Percentiles rank a stretch among this genome's conserved stretches.
These are phyloP conservation scores for Pantherophis guttatus DNA, from an alignment of 2,113 vertebrate species.

Conservation along the genomic window DNA sequence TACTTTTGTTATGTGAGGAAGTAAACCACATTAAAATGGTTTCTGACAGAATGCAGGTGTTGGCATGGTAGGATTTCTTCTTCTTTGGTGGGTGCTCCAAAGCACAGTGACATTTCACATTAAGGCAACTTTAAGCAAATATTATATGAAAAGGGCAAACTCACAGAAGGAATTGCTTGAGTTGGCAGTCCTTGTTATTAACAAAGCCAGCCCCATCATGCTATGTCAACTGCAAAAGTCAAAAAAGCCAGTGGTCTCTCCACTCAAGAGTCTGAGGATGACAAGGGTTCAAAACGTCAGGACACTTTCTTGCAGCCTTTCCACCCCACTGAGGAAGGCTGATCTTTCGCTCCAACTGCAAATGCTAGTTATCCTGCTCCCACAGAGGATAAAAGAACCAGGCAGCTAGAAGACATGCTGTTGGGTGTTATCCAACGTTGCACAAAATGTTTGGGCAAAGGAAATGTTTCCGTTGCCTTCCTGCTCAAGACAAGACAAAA, in stretches of 20 bases:
- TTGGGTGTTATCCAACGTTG: neutral
- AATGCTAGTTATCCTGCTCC: neutral
- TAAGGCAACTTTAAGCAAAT: slow-evolving; percentile 67
- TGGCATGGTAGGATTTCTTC: slow-evolving; percentile 58
- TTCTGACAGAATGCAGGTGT: slow-evolving; percentile 68
- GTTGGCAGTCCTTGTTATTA: slow-evolving; percentile 37
- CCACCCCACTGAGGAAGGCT: neutral
- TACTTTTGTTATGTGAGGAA: slow-evolving; percentile 67
- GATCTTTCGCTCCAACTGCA: neutral
- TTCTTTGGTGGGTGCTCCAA: slow-evolving; percentile 67
- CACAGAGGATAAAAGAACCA: neutral
- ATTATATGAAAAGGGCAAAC: slow-evolving; percentile 64
- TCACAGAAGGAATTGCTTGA: slow-evolving; percentile 45
- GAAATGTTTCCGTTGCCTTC: neutral
- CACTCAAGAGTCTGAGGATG: neutral
- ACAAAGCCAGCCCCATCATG: slow-evolving; percentile 24
- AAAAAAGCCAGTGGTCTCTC: slow-evolving; percentile 11
- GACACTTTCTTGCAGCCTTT: neutral
- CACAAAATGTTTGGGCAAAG: neutral
- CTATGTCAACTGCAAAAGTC: slow-evolving; percentile 23
- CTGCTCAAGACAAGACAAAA: neutral
- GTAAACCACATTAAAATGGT: slow-evolving; percentile 60
- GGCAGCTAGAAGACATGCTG: neutral
- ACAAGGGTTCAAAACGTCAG: neutral
- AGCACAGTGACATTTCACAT: slow-evolving; percentile 67